Base-by-base conservation (phyloP, 1,140 invertebrate genomes). In the Aradophagus sp. region DNA sequence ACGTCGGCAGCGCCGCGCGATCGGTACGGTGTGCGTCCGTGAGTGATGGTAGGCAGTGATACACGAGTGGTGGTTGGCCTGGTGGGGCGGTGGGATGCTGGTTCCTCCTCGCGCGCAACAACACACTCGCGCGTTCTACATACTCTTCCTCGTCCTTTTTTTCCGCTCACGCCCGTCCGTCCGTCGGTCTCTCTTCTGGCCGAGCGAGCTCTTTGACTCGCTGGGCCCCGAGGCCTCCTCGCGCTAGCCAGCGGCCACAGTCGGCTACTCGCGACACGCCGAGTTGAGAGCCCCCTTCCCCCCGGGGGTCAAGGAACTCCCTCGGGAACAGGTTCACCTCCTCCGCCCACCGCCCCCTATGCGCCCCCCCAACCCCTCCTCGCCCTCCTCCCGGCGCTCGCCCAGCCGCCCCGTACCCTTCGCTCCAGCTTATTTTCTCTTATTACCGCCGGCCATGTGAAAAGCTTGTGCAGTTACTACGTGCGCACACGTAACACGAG, bases 291-390 rank as follows among this genome's bases (percentile, higher is more conserved):
- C 27, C 27, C 2, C 27, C 10, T n/a, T n/a, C 20, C 74, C 68
- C 61, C 74, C 52, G 76, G 80, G 81, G 84, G 84, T 85, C 83
- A 84, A 85, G 82, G 84, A 84, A 84, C 84, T 85, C 83, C 84
- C 83, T 83, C 81, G 81, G 83, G 84, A 85, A 85, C 84, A 85
- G 84, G 83, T 85, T 85, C 81, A 84, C 78, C 81, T 81, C 81
- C 75, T 75, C 75, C 75, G 65, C 73, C 73, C 74, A 63, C 72
- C 73, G 74, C 78, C 80, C 79, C 77, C 77, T 78, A 75, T 76
- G 73, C 77, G 73, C 80, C 77, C 79, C 78, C 79, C 76, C 78
- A 75, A 75, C 71, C 76, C 75, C 80, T 75, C 66, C 71, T 69
- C 47, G 55, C 7, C 34, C 52, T n/a, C n/a, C n/a, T n/a, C n/a